Percentiles rank a stretch among this genome's conserved stretches.
phyloP scores from a whole-genome alignment of 2,113 vertebrate genomes.

The Phyllopteryx taeniolatus region DNA sequence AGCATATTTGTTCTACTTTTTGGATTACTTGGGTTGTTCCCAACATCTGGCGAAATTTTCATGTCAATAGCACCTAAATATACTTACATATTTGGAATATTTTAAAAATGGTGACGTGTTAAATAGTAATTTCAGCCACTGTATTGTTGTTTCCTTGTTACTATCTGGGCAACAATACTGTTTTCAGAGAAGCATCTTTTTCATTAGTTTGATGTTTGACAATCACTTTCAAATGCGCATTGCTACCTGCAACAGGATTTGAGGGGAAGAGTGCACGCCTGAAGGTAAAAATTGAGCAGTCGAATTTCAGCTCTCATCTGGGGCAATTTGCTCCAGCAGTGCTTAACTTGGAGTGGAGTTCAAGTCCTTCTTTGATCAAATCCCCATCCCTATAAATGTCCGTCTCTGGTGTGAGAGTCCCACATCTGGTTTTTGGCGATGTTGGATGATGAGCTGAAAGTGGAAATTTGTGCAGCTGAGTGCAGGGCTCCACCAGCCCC shows the following conservation, averaged over 20 bases:
- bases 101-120: too few species aligned
- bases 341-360: constrained; percentile 17
- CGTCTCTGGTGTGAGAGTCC: constrained; percentile 37
- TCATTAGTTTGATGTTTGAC: too few species aligned
- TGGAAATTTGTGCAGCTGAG: constrained; percentile 72
- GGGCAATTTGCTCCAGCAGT: not conserved
- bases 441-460: constrained; percentile 43
- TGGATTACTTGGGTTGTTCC: too few species aligned
- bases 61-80: too few species aligned
- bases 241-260: not conserved
- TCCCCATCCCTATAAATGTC: constrained; percentile 21
- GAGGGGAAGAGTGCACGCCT: not conserved
- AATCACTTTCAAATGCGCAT: not conserved
- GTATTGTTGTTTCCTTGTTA: too few species aligned
- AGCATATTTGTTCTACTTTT: too few species aligned
- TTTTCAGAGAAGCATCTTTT: too few species aligned
- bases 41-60: too few species aligned
- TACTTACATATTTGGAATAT: too few species aligned
- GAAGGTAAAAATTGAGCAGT: not conserved
- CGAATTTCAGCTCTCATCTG: not conserved
- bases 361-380: constrained; percentile 15
- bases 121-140: too few species aligned
- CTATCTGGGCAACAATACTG: too few species aligned
- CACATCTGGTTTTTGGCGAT: constrained; percentile 61
- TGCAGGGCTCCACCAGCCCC: constrained; percentile 17